These are phyloP conservation scores for Metopia argyrocephala DNA, from an alignment of 2,888 invertebrate genomes.

Conservation along the genomic window DNA sequence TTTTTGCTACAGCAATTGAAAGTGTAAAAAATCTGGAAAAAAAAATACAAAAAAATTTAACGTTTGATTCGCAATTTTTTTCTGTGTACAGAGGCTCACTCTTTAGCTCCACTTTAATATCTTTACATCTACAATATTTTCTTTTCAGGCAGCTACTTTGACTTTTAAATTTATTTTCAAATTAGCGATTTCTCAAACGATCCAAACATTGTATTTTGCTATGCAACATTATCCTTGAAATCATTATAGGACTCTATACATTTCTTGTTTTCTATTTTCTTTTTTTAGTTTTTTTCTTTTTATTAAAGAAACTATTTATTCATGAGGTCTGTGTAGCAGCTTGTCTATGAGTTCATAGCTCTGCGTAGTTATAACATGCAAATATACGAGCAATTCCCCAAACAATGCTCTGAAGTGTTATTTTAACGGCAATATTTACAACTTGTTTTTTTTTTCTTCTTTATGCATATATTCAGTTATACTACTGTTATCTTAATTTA, in stretches of 20 bases:
- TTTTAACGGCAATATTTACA: slow-evolving; percentile 37
- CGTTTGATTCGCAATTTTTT: too few relatives aligned
- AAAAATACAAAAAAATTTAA: too few relatives aligned
- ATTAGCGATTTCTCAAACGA: background rate
- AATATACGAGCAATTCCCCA: slow-evolving; percentile 34
- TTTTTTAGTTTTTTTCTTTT: background rate
- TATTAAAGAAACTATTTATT: background rate
- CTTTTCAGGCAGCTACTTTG: too few relatives aligned
- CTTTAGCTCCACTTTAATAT: too few relatives aligned
- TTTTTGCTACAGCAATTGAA: too few relatives aligned
- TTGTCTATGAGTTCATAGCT: slow-evolving; percentile 7
- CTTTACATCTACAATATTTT: too few relatives aligned
- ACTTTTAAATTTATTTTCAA: too few relatives aligned
- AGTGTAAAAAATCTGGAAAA: too few relatives aligned
- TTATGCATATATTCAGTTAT: background rate
- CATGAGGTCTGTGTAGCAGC: slow-evolving; percentile 1
- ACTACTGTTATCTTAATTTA: slow-evolving; percentile 55
- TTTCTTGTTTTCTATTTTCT: background rate
- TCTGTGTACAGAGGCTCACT: too few relatives aligned
- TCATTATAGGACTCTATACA: background rate
- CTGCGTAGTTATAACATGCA: slow-evolving; percentile 29
- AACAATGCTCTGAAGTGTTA: slow-evolving; percentile 36
- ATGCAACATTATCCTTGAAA: background rate
- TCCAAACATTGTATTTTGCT: too few relatives aligned
- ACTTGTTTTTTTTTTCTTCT: slow-evolving; percentile 22